Conservation (phyloP, 2,797 vertebrate genomes). For the Anabacerthia variegaticeps region DNA sequence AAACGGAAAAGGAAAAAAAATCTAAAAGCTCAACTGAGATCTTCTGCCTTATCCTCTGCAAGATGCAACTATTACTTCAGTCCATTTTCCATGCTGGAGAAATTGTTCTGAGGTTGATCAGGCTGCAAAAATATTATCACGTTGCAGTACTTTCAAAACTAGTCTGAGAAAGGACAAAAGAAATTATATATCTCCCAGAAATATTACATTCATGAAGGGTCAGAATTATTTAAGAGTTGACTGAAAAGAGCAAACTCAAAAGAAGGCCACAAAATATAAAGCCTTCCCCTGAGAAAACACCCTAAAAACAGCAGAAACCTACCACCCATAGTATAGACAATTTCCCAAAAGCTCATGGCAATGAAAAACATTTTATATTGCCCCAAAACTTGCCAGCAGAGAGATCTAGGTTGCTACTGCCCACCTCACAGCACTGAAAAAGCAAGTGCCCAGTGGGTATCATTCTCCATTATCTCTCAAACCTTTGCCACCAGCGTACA, state of each 20-base stretch:
- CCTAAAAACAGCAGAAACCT: neutral
- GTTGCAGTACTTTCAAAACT: neutral
- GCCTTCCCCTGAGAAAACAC: neutral
- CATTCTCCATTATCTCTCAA: conserved; percentile 79
- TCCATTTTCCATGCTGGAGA: neutral
- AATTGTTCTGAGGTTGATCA: neutral
- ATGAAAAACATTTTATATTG: conserved; percentile 76
- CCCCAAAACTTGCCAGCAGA: conserved; percentile 68
- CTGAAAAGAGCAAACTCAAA: conserved; percentile 71
- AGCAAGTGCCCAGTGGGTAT: conserved; percentile 69
- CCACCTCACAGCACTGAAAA: conserved; percentile 47
- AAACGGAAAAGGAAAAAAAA: conserved; percentile 43
- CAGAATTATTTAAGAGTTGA: conserved; percentile 76
- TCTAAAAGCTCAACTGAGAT: conserved; percentile 35
- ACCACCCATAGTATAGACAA: conserved; percentile 19
- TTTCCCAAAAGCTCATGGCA: conserved; percentile 70
- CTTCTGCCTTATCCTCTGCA: conserved; percentile 4
- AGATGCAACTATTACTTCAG: conserved; percentile 23
- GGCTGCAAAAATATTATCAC: neutral
- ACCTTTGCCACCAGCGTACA: conserved; percentile 78
- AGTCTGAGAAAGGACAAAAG: neutral
- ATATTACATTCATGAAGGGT: conserved; percentile 58
- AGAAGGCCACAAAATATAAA: conserved; percentile 55
- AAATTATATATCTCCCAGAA: conserved; percentile 48
- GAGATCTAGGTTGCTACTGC: conserved; percentile 62